These are phyloP conservation scores for Zootermopsis nevadensis DNA, from an alignment of 2,888 invertebrate genomes.

Conservation along the genomic window DNA sequence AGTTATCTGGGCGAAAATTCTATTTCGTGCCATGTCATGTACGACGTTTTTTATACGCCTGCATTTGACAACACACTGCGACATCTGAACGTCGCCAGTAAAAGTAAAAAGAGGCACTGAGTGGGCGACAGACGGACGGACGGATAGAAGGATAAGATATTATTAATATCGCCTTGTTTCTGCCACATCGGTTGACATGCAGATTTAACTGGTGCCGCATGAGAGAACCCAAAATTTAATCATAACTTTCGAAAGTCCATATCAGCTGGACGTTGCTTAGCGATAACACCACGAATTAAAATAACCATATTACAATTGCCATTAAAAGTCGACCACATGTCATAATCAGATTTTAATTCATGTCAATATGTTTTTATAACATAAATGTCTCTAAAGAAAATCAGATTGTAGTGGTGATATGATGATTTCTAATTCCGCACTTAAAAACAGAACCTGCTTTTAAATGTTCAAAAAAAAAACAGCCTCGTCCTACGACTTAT, in stretches of 20 bases:
- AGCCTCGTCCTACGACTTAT: too few relatives aligned
- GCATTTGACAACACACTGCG: constrained; percentile 19
- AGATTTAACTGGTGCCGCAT: background rate
- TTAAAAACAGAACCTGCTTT: too few relatives aligned
- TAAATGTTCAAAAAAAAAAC: too few relatives aligned
- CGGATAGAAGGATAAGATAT: constrained; percentile 17
- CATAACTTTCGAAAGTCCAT: constrained; percentile 28
- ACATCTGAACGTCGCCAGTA: constrained; percentile 11
- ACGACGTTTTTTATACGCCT: constrained; percentile 34
- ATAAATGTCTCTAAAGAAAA: background rate
- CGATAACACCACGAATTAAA: constrained; percentile 16
- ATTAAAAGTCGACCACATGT: background rate
- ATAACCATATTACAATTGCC: constrained; percentile 15
- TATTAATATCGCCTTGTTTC: constrained; percentile 42
- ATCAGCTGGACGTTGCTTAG: constrained; percentile 2
- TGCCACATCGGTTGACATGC: constrained; percentile 33
- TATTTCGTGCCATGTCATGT: background rate
- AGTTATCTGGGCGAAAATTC: constrained; percentile 19
- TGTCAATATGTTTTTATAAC: background rate
- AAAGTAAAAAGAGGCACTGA: background rate
- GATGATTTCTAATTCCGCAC: too few relatives aligned
- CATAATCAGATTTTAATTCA: background rate
- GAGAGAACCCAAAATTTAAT: constrained; percentile 30
- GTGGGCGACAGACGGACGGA: background rate
- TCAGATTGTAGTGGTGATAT: background rate